These are phyloP conservation scores for Gadus macrocephalus DNA, from an alignment of 2,113 vertebrate genomes.

Conservation along the genomic window DNA sequence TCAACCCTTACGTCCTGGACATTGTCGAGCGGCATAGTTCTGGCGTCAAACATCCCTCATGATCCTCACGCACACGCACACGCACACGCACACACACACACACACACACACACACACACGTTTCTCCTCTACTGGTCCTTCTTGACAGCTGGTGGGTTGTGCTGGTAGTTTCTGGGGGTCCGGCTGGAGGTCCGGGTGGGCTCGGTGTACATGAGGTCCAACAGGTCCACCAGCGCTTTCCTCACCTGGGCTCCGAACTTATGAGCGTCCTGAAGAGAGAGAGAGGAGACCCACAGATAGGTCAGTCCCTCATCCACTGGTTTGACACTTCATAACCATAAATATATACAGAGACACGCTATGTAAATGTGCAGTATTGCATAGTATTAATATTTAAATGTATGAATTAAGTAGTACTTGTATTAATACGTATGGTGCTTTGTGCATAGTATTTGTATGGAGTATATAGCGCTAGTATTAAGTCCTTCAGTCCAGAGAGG, in stretches of 20 bases:
- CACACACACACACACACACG: neutral
- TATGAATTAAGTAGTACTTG: conserved; percentile 51
- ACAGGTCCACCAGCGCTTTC: conserved; percentile 73
- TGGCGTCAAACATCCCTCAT: neutral
- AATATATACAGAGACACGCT: no score
- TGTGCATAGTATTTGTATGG: neutral
- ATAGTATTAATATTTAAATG: neutral
- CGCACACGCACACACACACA: conserved; percentile 2
- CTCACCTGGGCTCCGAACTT: conserved; percentile 76
- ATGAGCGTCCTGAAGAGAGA: conserved; percentile 69
- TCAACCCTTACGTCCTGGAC: no score
- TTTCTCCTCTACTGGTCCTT: neutral
- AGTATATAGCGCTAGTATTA: neutral
- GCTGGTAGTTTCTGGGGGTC: neutral
- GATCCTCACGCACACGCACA: neutral
- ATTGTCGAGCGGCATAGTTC: no score
- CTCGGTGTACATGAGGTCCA: conserved; percentile 68
- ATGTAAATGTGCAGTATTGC: neutral
- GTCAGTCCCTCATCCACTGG: no score
- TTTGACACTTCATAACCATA: no score
- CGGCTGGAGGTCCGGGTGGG: conserved; percentile 22
- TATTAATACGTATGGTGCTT: conserved; percentile 49
- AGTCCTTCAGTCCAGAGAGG: conserved; percentile 72
- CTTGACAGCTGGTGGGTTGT: neutral
- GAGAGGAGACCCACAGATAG: neutral